Percentiles rank a stretch among this genome's conserved stretches.
Conservation (phyloP, 2,797 vertebrate species). For the Carcharodon carcharias region DNA sequence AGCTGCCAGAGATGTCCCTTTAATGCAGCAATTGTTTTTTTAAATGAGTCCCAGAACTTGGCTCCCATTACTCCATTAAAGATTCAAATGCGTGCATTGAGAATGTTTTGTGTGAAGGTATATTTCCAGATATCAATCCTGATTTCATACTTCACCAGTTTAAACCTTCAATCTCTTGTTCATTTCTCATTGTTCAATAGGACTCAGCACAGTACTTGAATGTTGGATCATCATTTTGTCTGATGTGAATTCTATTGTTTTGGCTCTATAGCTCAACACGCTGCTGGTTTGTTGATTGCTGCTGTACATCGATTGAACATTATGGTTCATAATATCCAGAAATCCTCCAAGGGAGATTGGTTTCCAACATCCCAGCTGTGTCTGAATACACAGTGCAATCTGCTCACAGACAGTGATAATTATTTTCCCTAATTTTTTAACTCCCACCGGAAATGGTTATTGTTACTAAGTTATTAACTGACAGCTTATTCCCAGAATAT, state of each 20-base stretch:
- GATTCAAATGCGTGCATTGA: background rate
- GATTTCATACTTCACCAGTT: background rate
- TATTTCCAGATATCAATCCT: background rate
- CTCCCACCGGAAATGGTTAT: background rate
- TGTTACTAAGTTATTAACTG: background rate
- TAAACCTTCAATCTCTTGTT: background rate
- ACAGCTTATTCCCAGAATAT: background rate
- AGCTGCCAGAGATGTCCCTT: background rate
- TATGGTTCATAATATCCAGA: background rate
- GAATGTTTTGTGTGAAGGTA: background rate
- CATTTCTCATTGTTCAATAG: background rate
- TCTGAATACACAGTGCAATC: background rate
- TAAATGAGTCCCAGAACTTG: background rate
- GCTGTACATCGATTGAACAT: background rate
- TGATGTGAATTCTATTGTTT: background rate
- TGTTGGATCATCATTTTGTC: background rate
- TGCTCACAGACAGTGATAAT: background rate
- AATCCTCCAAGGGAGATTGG: slow-evolving; percentile 9
- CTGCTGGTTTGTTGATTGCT: background rate
- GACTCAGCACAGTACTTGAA: background rate
- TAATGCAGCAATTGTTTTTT: background rate
- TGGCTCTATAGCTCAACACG: background rate
- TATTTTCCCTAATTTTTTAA: background rate
- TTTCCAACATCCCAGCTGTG: slow-evolving; percentile 17
- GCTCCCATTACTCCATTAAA: background rate